These are phyloP conservation scores for Philaenus spumarius DNA, from an alignment of 1,140 invertebrate genomes.

Conservation along the genomic window DNA sequence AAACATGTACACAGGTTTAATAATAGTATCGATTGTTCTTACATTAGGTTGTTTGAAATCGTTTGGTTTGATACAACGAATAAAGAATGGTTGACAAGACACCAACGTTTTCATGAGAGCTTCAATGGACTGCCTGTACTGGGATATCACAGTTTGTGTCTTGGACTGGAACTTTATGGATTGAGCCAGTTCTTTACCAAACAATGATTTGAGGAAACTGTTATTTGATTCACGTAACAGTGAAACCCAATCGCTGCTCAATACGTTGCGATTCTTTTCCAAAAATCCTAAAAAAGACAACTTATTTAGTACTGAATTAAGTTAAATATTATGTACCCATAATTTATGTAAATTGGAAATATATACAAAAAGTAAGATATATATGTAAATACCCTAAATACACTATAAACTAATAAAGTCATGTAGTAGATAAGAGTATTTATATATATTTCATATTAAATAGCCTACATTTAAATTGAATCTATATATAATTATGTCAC, in stretches of 20 bases:
- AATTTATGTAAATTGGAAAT: too few species aligned
- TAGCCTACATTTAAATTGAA: too few species aligned
- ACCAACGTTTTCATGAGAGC: slow-evolving; percentile 81
- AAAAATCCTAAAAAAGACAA: slow-evolving; percentile 72
- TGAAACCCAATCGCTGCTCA: slow-evolving; percentile 76
- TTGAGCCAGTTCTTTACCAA: slow-evolving; percentile 56
- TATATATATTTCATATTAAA: too few species aligned
- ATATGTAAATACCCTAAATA: too few species aligned
- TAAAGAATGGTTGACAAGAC: slow-evolving; percentile 86
- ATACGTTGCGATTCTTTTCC: slow-evolving; percentile 90
- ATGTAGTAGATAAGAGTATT: too few species aligned
- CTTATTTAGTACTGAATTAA: too few species aligned
- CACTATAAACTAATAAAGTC: too few species aligned
- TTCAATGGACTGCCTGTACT: slow-evolving; percentile 86
- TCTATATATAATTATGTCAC: too few species aligned
- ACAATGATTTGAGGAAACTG: slow-evolving; percentile 71
- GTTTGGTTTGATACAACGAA: slow-evolving; percentile 94
- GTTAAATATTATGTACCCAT: too few species aligned
- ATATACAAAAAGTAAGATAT: too few species aligned
- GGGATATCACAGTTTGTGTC: slow-evolving; percentile 70
- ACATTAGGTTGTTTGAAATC: slow-evolving; percentile 85
- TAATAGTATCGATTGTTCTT: too few species aligned
- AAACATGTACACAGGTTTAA: too few species aligned
- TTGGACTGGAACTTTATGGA: slow-evolving; percentile 42
- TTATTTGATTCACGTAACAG: slow-evolving; percentile 71